Evolutionary conservation across 2,888 invertebrate species (phyloP), one percentile per base, ranked within the genome.

Genomic region (Liopterus haemorrhoidalis): DNA sequence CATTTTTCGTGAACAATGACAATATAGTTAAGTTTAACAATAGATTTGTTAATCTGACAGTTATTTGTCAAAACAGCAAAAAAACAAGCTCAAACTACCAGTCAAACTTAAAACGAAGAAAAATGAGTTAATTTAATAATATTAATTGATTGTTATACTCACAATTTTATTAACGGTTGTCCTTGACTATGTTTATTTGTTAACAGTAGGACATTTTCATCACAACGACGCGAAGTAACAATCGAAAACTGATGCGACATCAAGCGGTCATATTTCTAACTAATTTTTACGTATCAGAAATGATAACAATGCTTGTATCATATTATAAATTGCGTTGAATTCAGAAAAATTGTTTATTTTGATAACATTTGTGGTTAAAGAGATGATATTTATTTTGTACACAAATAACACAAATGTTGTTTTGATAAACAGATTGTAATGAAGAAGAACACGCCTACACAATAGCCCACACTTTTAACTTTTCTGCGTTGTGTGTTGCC

Each of bases 111-210:
- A 22, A 6, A 8, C 9, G 9, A 22, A 22, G 5, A 22, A 22
- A 22, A 22, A 22, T 22, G 9, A 22, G 22, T 22, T 6, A 8
- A 22, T n/a, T n/a, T n/a, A n/a, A n/a, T n/a, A n/a, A n/a, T n/a
- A n/a, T n/a, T n/a, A n/a, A n/a, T n/a, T n/a, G n/a, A n/a, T n/a
- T n/a, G n/a, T n/a, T n/a, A n/a, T n/a, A n/a, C n/a, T n/a, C n/a
- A n/a, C 38, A 38, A 33, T 28, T 30, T 12, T 41, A 21, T 18
- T 30, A 19, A 27, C 28, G 15, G 36, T 32, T 24, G 47, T 41
- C 50, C 50, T 50, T 50, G 50, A 45, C n/a, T 41, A 33, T 37
- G 50, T 50, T 49, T 50, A 43, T 50, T 50, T 50, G 48, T 50
- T 50, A 49, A 42, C 43, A 42, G 44, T 46, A 45, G 45, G 41